Percentiles rank a stretch among this genome's conserved stretches.
phyloP scores from a whole-genome alignment of 2,113 vertebrate genomes.

The Centropus unirufus region DNA sequence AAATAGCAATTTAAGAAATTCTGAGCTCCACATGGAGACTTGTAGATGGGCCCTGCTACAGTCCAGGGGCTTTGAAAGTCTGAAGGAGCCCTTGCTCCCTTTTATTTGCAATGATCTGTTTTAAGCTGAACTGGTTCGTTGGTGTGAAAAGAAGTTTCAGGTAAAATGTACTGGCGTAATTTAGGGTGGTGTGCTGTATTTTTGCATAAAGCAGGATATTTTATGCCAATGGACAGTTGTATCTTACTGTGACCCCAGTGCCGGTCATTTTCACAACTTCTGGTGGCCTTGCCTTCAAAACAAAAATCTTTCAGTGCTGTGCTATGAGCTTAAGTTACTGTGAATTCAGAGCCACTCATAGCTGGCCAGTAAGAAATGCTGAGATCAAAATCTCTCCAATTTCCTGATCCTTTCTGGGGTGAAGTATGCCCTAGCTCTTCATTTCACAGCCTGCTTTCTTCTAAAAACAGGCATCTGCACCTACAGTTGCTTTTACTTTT shows the following conservation, averaged over 20 bases:
- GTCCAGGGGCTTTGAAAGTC: background rate
- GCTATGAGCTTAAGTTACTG: background rate
- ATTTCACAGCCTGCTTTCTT: background rate
- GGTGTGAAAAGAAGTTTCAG: background rate
- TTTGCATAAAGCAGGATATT: background rate
- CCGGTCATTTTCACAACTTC: accelerated
- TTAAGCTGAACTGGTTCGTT: background rate
- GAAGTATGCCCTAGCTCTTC: background rate
- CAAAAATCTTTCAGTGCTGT: background rate
- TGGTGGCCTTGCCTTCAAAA: background rate
- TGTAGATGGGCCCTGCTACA: background rate
- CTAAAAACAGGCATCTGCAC: background rate
- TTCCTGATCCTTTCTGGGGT: background rate
- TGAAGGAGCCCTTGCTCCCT: background rate
- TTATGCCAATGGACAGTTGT: background rate
- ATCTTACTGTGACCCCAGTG: background rate
- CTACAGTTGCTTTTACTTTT: background rate
- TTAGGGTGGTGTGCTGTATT: background rate
- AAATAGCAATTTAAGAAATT: background rate
- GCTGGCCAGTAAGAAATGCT: background rate
- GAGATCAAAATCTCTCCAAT: background rate
- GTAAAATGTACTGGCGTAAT: background rate
- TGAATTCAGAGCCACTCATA: background rate
- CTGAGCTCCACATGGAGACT: background rate
- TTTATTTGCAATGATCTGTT: background rate